A percentile compares a stretch with the other conserved stretches of the same genome.
These are phyloP conservation scores for Oxyura jamaicensis DNA, from an alignment of 2,113 vertebrate species.

Conservation along the genomic window DNA sequence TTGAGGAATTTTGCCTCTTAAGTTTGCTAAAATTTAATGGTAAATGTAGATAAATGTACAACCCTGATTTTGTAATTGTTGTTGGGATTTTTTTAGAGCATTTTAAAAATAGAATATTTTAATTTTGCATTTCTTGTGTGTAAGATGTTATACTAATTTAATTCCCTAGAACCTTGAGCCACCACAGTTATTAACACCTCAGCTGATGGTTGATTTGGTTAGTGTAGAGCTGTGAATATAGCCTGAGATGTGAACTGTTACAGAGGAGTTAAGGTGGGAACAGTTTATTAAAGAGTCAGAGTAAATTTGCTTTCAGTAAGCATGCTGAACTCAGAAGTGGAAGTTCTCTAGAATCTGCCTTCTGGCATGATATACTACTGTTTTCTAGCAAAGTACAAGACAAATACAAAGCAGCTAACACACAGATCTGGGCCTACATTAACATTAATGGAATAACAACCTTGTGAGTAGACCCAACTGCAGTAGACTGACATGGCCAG, in stretches of 20 bases:
- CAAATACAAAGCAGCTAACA: not conserved
- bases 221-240: not conserved
- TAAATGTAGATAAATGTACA: not conserved
- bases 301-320: not conserved
- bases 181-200: not conserved
- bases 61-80: too few relatives aligned
- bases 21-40: not conserved
- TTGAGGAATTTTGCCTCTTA: not conserved
- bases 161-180: not conserved
- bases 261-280: not conserved
- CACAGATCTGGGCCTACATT: not conserved
- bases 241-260: not conserved
- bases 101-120: not conserved
- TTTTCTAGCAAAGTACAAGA: not conserved
- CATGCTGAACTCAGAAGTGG: not conserved
- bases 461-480: not conserved
- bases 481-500: not conserved
- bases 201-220: not conserved
- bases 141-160: not conserved
- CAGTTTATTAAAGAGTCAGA: not conserved
- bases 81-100: not conserved
- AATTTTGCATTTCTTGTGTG: not conserved
- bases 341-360: not conserved
- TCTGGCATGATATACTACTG: not conserved
- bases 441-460: not conserved